These are phyloP conservation scores for Calycopis cecrops DNA, from an alignment of 1,140 invertebrate species.

Conservation along the genomic window DNA sequence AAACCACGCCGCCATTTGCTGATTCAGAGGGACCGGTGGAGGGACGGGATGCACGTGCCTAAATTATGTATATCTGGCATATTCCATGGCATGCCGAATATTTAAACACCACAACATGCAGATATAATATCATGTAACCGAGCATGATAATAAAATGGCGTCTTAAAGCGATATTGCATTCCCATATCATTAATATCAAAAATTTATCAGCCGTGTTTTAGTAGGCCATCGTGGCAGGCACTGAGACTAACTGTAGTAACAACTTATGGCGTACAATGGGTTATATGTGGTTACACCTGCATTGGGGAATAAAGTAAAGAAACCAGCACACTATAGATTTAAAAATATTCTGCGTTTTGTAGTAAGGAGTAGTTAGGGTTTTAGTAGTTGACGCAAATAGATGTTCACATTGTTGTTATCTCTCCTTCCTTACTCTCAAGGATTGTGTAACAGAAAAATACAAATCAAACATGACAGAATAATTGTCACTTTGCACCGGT, in stretches of 20 bases:
- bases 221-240: background rate
- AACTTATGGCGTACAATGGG: background rate
- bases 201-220: background rate
- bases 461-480: no score
- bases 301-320: background rate
- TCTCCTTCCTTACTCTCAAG: no score
- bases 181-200: background rate
- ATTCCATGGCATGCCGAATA: no score
- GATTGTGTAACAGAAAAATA: no score
- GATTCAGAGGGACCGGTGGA: no score
- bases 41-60: no score
- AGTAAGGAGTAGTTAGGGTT: no score
- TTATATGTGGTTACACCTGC: conserved; percentile 6
- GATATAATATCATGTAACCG: background rate
- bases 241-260: background rate
- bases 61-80: no score
- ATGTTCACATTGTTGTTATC: no score
- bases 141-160: background rate
- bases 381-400: no score
- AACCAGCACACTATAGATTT: background rate
- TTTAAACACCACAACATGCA: background rate
- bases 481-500: no score
- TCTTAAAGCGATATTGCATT: background rate
- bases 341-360: conserved; percentile 2
- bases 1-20: no score